Conservation (phyloP, 2,888 invertebrate species). For the Troides oblongomaculatus region DNA sequence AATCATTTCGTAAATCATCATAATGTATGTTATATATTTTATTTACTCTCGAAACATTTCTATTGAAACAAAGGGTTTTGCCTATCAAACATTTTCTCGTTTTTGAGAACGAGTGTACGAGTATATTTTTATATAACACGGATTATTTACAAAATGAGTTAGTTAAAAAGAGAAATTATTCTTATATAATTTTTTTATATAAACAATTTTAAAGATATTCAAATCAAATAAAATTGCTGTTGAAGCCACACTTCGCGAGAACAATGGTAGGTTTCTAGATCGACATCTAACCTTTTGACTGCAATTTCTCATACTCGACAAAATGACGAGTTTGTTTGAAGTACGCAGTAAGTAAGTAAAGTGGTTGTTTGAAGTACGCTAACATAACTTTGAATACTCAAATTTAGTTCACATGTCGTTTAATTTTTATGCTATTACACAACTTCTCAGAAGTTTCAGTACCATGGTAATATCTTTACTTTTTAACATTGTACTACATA, state of each 20-base stretch:
- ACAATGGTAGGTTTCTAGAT: constrained; percentile 1
- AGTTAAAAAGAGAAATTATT: too few relatives aligned
- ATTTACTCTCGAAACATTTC: too few relatives aligned
- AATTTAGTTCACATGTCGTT: constrained; percentile 11
- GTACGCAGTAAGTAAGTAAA: not conserved
- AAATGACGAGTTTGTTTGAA: constrained; percentile 6
- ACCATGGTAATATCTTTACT: constrained; percentile 10
- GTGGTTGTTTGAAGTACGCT: constrained; percentile 22
- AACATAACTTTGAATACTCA: constrained; percentile 15
- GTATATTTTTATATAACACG: too few relatives aligned
- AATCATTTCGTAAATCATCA: not conserved
- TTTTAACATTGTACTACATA: constrained; percentile 13
- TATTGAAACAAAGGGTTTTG: too few relatives aligned
- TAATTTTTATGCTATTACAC: constrained; percentile 13
- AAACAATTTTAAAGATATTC: not conserved
- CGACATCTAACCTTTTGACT: constrained; percentile 17
- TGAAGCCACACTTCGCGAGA: not conserved
- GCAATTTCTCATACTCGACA: constrained; percentile 16
- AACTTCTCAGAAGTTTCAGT: constrained; percentile 12
- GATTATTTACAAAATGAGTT: too few relatives aligned
- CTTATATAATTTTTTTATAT: too few relatives aligned
- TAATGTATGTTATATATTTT: not conserved
- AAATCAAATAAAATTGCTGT: not conserved
- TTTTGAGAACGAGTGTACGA: too few relatives aligned
- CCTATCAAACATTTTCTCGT: too few relatives aligned